A percentile compares a stretch with the other conserved stretches of the same genome.
Evolutionary conservation across 2,888 invertebrate species (phyloP).

Genomic region (Steinernema hermaphroditum): DNA sequence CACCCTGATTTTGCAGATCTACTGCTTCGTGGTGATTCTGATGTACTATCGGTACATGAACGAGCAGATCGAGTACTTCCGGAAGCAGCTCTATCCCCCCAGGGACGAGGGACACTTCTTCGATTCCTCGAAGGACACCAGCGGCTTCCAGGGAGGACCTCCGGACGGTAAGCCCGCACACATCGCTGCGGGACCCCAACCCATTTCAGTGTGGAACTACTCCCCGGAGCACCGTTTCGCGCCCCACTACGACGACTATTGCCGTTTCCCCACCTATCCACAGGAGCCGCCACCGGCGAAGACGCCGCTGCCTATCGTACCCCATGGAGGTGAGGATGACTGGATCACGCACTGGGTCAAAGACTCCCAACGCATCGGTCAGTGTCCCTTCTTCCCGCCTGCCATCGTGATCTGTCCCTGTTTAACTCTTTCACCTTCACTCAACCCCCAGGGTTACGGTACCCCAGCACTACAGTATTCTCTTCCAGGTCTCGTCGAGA

Average conservation of each 20-base stretch:
- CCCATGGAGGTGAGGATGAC: conserved; percentile 42
- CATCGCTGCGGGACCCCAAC: background rate
- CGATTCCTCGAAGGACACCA: background rate
- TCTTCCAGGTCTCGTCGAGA: conserved; percentile 36
- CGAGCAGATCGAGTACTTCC: conserved; percentile 52
- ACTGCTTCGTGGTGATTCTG: conserved; percentile 61
- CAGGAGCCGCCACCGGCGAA: conserved; percentile 15
- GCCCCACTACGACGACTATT: background rate
- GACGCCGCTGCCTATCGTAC: background rate
- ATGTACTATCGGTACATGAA: conserved; percentile 60
- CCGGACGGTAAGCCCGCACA: background rate
- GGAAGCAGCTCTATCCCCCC: background rate
- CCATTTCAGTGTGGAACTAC: background rate
- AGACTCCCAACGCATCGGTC: conserved; percentile 48
- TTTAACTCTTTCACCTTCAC: background rate
- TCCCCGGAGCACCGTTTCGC: background rate
- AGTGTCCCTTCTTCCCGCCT: conserved; percentile 11
- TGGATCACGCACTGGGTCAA: conserved; percentile 51
- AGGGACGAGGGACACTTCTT: background rate
- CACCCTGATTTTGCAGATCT: conserved; percentile 33
- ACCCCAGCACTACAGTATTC: background rate
- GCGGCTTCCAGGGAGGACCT: background rate
- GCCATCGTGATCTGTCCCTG: background rate
- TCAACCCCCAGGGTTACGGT: conserved; percentile 31
- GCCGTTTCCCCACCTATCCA: background rate